Evolutionary conservation across 2,113 vertebrate species (phyloP), one percentile per base, ranked within the genome.

Genomic region (Peromyscus maniculatus): DNA sequence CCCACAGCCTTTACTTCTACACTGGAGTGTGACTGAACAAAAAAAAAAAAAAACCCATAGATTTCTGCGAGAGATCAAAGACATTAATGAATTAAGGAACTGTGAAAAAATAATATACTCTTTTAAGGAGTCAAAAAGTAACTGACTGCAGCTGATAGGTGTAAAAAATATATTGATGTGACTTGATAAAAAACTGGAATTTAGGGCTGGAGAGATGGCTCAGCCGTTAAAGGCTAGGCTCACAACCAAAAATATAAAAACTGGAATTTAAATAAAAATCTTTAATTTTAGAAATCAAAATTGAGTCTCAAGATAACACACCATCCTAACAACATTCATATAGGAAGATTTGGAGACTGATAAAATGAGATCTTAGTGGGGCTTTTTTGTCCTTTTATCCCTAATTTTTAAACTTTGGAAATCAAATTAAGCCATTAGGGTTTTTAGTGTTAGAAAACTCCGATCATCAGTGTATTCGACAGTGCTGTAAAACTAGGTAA

Each of bases 251-350:
- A 43, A 43, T 43, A 43, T 43, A 87, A 43, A 36, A 78, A 4
- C 12, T 72, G 52, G 52, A 52, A 52, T 52, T 52, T 57, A 19
- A 78, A 57, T 57, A 69, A 91, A 95, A 77, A 13, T 39, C 16
- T 91, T 77, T 71, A 74, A 82, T 72, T 87, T 95, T 88, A 71
- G 9, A 80, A 6, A 86, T 95, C 36, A 31, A 69, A 92, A 77
- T 31, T 24, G 28, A 12, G 5, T 91, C 15, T 96, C 9, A 19
- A 55, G 46, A 8, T 62, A 90, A 75, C 26, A 83, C 1, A 86
- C 5, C 6, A 79, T 2, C 72, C 31, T 67, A 62, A 12, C 64
- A 17, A 9, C 26, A 80, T 31, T 96, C 17, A 77, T 71, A 21
- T 26, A 43, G 43, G 80, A 89, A 91, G n/a, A 79, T 17, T 89